phyloP scores from a whole-genome alignment of 2,113 vertebrate species.

The Rousettus leschenaultii region DNA sequence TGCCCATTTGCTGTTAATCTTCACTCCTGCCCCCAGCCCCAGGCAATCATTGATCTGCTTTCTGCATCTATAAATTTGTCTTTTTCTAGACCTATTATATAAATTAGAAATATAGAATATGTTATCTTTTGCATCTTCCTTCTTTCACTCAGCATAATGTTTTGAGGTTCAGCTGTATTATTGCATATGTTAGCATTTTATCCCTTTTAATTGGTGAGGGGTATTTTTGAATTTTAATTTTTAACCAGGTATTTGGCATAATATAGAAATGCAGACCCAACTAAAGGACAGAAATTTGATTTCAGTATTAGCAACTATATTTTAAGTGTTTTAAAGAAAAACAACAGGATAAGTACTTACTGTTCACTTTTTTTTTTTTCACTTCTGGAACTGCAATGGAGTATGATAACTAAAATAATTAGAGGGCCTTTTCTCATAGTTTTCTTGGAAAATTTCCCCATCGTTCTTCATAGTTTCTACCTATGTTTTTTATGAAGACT shows the following conservation, averaged over 20 bases:
- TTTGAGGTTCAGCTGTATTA: neutral
- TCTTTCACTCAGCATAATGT: neutral
- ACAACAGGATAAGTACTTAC: neutral
- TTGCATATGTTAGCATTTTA: neutral
- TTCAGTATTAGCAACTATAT: neutral
- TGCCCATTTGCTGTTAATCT: neutral
- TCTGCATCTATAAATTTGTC: neutral
- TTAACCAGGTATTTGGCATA: neutral
- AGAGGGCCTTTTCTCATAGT: neutral
- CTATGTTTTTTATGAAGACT: neutral
- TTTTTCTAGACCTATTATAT: neutral
- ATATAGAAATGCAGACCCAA: neutral
- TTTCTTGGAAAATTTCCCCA: neutral
- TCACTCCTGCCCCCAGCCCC: no score
- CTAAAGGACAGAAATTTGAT: neutral
- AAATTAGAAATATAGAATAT: neutral
- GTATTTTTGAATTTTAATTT: neutral
- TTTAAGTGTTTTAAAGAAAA: neutral
- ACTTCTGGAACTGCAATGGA: neutral
- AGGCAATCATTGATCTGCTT: neutral
- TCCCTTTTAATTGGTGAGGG: neutral
- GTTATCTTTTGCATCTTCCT: neutral
- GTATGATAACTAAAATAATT: neutral
- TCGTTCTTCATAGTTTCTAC: neutral
- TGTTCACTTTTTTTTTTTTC: neutral